Evolutionary conservation across 2,888 invertebrate genomes (phyloP).

Genomic region (Globia sparganii): DNA sequence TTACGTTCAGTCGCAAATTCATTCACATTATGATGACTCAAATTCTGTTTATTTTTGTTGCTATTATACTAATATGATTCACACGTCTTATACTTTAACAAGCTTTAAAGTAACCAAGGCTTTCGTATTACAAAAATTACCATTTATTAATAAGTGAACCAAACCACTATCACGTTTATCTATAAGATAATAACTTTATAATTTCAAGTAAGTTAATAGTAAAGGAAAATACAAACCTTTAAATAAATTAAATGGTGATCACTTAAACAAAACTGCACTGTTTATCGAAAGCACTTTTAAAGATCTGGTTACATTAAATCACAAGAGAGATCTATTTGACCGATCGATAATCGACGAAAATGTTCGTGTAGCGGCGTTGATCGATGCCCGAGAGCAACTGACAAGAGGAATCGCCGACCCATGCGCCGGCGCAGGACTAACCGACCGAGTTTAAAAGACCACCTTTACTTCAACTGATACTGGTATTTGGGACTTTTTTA

Average conservation of each 20-base stretch:
- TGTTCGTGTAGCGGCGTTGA: slow-evolving; percentile 74
- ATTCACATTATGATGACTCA: slow-evolving; percentile 73
- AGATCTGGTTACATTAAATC: slow-evolving; percentile 69
- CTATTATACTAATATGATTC: slow-evolving; percentile 53
- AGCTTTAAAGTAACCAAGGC: slow-evolving; percentile 16
- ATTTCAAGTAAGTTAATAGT: slow-evolving; percentile 70
- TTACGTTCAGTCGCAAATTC: slow-evolving; percentile 65
- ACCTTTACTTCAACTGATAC: slow-evolving; percentile 18
- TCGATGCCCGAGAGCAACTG: slow-evolving; percentile 88
- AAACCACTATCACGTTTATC: slow-evolving; percentile 87
- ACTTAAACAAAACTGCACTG: slow-evolving; percentile 69
- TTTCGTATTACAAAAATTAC: slow-evolving; percentile 33
- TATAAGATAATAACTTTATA: slow-evolving; percentile 74
- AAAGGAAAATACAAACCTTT: slow-evolving; percentile 72
- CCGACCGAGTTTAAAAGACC: slow-evolving; percentile 74
- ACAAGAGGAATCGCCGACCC: slow-evolving; percentile 80
- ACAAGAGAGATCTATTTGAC: slow-evolving; percentile 76
- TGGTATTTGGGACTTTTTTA: slow-evolving; percentile 47
- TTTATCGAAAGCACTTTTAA: slow-evolving; percentile 49
- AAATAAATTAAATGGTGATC: slow-evolving; percentile 41
- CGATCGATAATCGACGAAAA: slow-evolving; percentile 77
- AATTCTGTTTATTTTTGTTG: slow-evolving; percentile 69
- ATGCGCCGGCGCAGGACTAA: slow-evolving; percentile 84
- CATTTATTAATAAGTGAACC: slow-evolving; percentile 62
- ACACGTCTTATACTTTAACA: slow-evolving; percentile 22